Base-by-base conservation (phyloP, 2,888 invertebrate genomes). In the Creontiades dilutus region DNA sequence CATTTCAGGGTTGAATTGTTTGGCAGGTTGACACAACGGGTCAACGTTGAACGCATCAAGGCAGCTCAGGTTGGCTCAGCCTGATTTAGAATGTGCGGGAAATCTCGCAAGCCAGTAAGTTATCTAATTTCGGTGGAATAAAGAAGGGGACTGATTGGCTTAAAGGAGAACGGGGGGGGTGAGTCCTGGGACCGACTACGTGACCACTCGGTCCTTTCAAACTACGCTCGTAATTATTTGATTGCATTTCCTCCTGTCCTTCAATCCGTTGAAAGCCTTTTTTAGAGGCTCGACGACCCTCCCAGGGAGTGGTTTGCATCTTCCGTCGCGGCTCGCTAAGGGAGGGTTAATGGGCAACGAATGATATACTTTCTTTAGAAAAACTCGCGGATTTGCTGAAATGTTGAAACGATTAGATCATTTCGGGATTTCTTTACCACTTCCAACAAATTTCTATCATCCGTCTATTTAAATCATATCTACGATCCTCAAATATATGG, bases 201-300 rank as follows among this genome's bases (percentile, higher is more conserved):
- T 88, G 88, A 88, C 88, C 88, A 88, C 88, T 80, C 80, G 48
- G 52, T 80, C 88, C 46, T 80, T 88, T 88, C 80, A 88, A 48
- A 88, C 78, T 87, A 46, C 88, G 78, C 23, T 57, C 88, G 80
- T 88, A 88, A 88, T 88, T 88, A 81, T 81, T 80, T 88, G 52
- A 88, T 88, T 81, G 81, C 88, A 78, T 88, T 88, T 88, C 88
- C 88, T 88, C 81, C 68, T 52, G 80, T 88, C 88, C 88, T 55
- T 88, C 81, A 57, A 52, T 78, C 80, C 88, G 52, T 55, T 78
- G 80, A 88, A 75, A 75, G 86, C 86, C 48, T 75, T 75, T 86
- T 86, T 86, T 75, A 68, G 47, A 75, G 46, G 75, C n/a, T 46
- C 55, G 75, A 46, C 75, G 75, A 75, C 75, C 75, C 16, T 75